phyloP scores from a whole-genome alignment of 2,113 vertebrate species.

The Genyomyrus donnyi region DNA sequence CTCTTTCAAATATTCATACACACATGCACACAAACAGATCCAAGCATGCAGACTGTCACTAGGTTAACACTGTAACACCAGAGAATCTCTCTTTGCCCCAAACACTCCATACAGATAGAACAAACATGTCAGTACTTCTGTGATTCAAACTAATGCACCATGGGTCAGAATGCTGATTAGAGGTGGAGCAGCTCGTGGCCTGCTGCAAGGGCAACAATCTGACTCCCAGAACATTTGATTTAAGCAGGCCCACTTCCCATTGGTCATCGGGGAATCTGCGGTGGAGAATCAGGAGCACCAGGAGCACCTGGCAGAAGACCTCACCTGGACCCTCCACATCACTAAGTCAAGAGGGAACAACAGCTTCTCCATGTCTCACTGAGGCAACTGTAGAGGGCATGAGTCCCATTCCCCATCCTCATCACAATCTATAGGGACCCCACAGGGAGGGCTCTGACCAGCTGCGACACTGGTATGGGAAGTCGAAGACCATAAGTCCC shows the following conservation, averaged over 20 bases:
- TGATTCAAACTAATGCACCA: background rate
- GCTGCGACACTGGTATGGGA: too few relatives aligned
- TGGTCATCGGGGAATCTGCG: background rate
- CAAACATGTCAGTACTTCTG: background rate
- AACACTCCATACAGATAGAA: background rate
- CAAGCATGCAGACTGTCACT: background rate
- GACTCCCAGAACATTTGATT: background rate
- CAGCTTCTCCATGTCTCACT: background rate
- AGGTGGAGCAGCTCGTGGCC: too few relatives aligned
- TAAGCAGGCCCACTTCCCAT: background rate
- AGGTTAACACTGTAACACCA: background rate
- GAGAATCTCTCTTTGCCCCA: background rate
- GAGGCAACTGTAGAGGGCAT: background rate
- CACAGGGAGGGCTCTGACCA: background rate
- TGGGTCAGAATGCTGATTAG: background rate
- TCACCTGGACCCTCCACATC: background rate
- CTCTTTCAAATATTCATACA: background rate
- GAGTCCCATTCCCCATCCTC: background rate
- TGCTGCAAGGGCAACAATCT: background rate
- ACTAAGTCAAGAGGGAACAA: background rate
- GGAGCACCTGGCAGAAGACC: background rate
- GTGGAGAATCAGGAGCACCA: background rate
- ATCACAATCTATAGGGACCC: background rate
- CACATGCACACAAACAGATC: background rate
- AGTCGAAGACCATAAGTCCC: background rate